phyloP scores from a whole-genome alignment of 2,888 invertebrate species.

The Mimachlamys varia region DNA sequence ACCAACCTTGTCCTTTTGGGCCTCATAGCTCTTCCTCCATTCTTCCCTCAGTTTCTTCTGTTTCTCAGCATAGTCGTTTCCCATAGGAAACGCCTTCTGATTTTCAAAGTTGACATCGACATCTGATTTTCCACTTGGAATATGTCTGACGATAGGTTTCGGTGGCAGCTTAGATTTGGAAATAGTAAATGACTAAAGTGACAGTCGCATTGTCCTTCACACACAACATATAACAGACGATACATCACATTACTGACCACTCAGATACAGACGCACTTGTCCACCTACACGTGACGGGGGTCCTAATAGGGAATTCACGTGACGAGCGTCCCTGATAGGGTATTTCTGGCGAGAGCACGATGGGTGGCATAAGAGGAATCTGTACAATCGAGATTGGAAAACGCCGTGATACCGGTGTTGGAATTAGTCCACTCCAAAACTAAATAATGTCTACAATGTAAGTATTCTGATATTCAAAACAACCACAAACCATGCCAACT shows the following conservation, averaged over 20 bases:
- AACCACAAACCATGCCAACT: conserved; percentile 28
- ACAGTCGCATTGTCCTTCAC: neutral
- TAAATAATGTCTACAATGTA: neutral
- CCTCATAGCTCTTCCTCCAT: conserved; percentile 46
- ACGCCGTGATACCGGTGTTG: neutral
- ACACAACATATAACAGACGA: neutral
- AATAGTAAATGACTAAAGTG: neutral
- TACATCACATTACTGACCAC: conserved; percentile 1
- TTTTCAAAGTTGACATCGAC: conserved; percentile 48
- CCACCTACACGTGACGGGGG: neutral
- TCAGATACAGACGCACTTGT: neutral
- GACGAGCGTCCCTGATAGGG: neutral
- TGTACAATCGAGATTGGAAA: neutral
- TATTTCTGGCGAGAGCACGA: neutral
- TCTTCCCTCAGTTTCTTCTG: conserved; percentile 45
- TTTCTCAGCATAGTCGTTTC: conserved; percentile 51
- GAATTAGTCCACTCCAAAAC: conserved; percentile 8
- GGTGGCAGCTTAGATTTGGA: conserved; percentile 31
- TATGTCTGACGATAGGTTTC: neutral
- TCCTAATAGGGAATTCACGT: neutral
- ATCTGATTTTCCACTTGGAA: conserved; percentile 20
- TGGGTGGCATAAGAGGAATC: conserved; percentile 27
- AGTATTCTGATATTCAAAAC: neutral
- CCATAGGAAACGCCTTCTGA: conserved; percentile 49
- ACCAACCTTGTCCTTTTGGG: conserved; percentile 47